Base-by-base conservation (phyloP, 1,140 invertebrate genomes). In the Cylas formicarius region DNA sequence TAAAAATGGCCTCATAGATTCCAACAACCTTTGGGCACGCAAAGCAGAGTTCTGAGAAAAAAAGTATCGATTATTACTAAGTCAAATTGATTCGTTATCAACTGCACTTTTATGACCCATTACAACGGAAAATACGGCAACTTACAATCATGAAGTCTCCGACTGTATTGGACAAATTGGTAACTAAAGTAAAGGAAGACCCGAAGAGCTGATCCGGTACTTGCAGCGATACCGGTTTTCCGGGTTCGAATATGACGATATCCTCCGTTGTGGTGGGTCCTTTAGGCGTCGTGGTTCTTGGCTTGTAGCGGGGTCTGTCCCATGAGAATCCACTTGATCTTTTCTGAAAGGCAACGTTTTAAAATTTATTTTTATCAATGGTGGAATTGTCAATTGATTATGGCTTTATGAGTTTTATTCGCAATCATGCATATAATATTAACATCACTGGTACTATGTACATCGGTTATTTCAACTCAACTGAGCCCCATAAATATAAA, bases 131-230 rank as follows among this genome's bases (percentile, higher is more conserved):
- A 5, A 11, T 5, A n/a, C 11, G 31, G 10, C 13, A 27, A 48
- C 65, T 73, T 69, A 85, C 83, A 69, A 82, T 73, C 29, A 85
- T 80, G 10, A 82, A 67, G 42, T 74, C 75, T 17, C 77, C 79
- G 35, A 83, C 54, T 18, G 80, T 64, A 65, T 81, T 77, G 57
- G 79, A 84, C 49, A 82, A 62, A 45, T 75, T 76, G 33, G 82
- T 83, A 23, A 85, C 64, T n/a, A 83, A 66, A 36, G 72, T 74
- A 63, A 85, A 83, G 52, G 80, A 78, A 10, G 75, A 74, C 31
- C 77, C 80, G 58, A 86, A 81, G 35, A 82, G 64, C 56, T 67
- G 66, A 28, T 76, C 69, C 26, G 82, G 82, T 44, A 85, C 65
- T 43, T 84, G 78, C 55, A 80, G 56, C 4, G 72, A 72, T 4